These are phyloP conservation scores for Labroides dimidiatus DNA, from an alignment of 2,797 vertebrate species.

Conservation along the genomic window DNA sequence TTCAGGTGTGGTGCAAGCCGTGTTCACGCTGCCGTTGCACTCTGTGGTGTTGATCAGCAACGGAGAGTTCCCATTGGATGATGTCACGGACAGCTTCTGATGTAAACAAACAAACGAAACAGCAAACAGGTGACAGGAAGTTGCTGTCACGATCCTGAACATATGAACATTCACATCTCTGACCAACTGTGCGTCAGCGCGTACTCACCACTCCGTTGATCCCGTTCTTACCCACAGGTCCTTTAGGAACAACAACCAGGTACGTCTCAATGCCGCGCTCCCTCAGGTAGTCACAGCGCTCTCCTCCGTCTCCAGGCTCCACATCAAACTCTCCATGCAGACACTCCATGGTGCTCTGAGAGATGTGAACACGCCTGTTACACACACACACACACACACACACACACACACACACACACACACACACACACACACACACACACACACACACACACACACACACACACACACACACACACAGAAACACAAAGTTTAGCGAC, in stretches of 20 bases:
- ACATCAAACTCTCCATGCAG: slow-evolving; percentile 94
- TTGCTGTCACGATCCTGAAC: neutral
- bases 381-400: neutral
- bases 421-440: slow-evolving; percentile 2
- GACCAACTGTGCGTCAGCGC: neutral
- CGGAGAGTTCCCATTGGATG: slow-evolving; percentile 85
- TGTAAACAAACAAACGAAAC: slow-evolving; percentile 18
- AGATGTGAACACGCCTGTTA: slow-evolving; percentile 94
- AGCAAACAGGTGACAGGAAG: slow-evolving; percentile 8
- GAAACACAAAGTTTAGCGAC: too few species aligned
- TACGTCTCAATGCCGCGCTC: slow-evolving; percentile 92
- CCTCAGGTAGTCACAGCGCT: slow-evolving; percentile 92
- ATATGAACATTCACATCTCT: neutral
- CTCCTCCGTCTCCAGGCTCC: slow-evolving; percentile 90
- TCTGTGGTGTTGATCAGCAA: slow-evolving; percentile 88
- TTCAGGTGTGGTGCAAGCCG: slow-evolving; percentile 85
- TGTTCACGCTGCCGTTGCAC: slow-evolving; percentile 87
- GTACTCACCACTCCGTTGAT: slow-evolving; percentile 90
- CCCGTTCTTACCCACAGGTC: slow-evolving; percentile 85
- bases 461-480: neutral
- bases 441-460: neutral
- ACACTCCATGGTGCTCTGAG: slow-evolving; percentile 93
- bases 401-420: neutral
- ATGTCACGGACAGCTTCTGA: slow-evolving; percentile 86
- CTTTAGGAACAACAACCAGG: slow-evolving; percentile 89